Evolutionary conservation across 2,888 invertebrate species (phyloP).

Genomic region (Ormyrus thymus): DNA sequence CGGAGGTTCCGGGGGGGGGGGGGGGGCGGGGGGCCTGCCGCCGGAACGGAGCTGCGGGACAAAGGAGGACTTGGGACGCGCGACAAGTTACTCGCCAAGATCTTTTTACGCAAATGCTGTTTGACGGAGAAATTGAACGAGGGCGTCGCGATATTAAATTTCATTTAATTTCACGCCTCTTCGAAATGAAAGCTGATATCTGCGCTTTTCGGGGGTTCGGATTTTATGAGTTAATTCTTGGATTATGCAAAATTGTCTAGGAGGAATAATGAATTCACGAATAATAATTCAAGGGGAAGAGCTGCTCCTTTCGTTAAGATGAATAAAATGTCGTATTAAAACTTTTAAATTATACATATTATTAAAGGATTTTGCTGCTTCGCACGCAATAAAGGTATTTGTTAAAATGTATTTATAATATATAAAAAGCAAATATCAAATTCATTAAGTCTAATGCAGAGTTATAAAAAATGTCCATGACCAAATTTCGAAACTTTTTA

Average conservation of each 20-base stretch:
- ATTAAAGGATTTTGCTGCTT: no score
- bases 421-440: background rate
- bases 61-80: background rate
- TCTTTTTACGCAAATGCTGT: no score
- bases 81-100: no score
- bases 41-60: background rate
- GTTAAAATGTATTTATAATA: slow-evolving; percentile 1
- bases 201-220: no score
- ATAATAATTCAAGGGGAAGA: background rate
- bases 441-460: background rate
- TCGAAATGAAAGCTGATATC: no score
- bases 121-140: no score
- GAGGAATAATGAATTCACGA: slow-evolving; percentile 10
- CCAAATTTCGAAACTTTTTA: slow-evolving; percentile 1
- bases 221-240: background rate
- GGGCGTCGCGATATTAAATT: no score
- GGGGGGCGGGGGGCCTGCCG: no score
- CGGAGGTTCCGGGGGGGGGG: background rate
- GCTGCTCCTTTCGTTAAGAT: slow-evolving; percentile 8
- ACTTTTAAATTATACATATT: background rate
- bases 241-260: slow-evolving; percentile 10
- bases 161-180: no score
- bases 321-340: slow-evolving; percentile 1
- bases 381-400: background rate
- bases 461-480: slow-evolving; percentile 4